A percentile compares a stretch with the other conserved stretches of the same genome.
Conservation (phyloP, 2,888 invertebrate genomes). For the Agonopterix alstromeriana region DNA sequence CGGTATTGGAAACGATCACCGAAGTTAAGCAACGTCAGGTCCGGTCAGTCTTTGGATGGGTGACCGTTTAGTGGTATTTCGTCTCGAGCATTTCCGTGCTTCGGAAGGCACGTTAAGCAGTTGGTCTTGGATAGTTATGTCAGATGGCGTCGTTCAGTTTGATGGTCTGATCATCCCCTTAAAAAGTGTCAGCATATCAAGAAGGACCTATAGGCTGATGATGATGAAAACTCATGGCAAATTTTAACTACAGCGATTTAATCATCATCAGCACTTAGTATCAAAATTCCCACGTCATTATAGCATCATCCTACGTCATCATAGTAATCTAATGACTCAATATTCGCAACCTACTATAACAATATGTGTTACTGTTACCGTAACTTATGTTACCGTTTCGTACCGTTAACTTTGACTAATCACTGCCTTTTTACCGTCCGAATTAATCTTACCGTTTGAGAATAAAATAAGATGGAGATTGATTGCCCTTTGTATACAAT, state of each 20-base stretch:
- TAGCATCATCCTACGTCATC: no score
- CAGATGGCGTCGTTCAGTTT: not conserved
- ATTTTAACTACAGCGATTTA: no score
- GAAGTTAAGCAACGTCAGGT: not conserved
- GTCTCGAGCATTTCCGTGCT: not conserved
- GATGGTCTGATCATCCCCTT: not conserved
- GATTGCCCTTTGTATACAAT: no score
- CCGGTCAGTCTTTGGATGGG: not conserved
- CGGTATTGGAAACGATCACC: not conserved
- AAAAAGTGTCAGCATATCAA: no score
- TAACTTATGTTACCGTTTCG: conserved; percentile 27
- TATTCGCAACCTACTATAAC: not conserved
- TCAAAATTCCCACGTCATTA: no score
- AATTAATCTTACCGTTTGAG: not conserved
- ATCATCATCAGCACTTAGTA: no score
- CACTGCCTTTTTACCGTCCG: conserved; percentile 6
- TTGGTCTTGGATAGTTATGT: no score
- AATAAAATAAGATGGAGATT: no score
- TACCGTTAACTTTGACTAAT: conserved; percentile 24
- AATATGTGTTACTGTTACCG: conserved; percentile 3
- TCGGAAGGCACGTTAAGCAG: no score
- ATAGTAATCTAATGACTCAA: not conserved
- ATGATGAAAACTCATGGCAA: no score
- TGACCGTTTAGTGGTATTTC: not conserved
- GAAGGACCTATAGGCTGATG: no score